Conservation (phyloP, 2,113 vertebrate species). For the Narcine bancroftii region DNA sequence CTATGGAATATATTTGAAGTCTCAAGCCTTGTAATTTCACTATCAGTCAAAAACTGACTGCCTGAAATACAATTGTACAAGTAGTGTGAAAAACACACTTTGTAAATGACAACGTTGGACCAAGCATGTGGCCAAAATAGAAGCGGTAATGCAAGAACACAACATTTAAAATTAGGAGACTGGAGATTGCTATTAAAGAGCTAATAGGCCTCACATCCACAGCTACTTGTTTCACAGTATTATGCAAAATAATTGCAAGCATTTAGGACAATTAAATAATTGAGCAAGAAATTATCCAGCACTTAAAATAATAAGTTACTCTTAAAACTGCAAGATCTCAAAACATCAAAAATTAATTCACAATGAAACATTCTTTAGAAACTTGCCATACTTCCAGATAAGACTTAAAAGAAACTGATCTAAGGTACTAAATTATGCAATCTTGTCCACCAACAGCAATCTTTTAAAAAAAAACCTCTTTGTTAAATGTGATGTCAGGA, state of each 20-base stretch:
- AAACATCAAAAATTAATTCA: neutral
- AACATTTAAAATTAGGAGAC: neutral
- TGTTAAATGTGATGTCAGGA: constrained; percentile 21
- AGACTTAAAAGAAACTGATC: neutral
- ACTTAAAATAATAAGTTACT: neutral
- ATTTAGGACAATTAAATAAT: neutral
- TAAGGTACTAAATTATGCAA: constrained; percentile 8
- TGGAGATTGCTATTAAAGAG: neutral
- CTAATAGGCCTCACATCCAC: neutral
- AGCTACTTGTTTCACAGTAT: no score
- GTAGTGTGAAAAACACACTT: neutral
- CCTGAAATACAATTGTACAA: neutral
- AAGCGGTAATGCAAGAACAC: neutral
- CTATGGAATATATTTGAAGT: neutral
- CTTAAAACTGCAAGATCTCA: neutral
- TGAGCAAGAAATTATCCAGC: neutral
- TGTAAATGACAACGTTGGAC: neutral
- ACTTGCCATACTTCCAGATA: neutral
- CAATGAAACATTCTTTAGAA: neutral
- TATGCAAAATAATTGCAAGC: neutral
- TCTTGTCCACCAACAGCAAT: neutral
- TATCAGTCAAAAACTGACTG: neutral
- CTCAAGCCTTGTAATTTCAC: neutral
- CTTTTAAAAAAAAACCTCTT: neutral
- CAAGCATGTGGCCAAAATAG: neutral